Conservation (phyloP, 2,113 vertebrate genomes). For the Etia nguti region DNA sequence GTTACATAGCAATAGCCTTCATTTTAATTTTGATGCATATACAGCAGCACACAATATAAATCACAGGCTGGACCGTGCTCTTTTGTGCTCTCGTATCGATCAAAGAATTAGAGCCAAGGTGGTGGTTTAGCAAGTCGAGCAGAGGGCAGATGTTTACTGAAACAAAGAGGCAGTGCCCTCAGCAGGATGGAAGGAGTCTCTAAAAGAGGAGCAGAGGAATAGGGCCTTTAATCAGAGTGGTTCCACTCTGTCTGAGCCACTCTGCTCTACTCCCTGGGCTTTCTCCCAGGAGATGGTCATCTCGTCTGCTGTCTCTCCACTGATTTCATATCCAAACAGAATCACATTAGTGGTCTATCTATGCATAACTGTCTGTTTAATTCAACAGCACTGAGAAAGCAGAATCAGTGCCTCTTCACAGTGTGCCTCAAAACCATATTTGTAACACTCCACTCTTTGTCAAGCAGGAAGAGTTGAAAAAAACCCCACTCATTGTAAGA, state of each 20-base stretch:
- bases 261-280: slow-evolving; percentile 5
- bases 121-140: slow-evolving; percentile 9
- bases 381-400: neutral
- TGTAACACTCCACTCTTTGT: neutral
- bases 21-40: neutral
- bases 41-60: neutral
- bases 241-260: slow-evolving; percentile 51
- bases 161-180: slow-evolving; percentile 20
- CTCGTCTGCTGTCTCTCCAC: slow-evolving; percentile 33
- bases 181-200: slow-evolving; percentile 1
- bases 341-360: slow-evolving; percentile 27
- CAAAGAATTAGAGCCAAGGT: neutral
- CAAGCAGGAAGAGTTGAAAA: neutral
- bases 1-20: neutral
- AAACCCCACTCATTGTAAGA: neutral
- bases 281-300: slow-evolving; percentile 41
- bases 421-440: neutral
- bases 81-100: neutral
- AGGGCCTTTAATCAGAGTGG: slow-evolving; percentile 47
- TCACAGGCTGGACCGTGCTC: neutral
- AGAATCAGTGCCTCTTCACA: neutral
- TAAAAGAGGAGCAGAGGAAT: slow-evolving; percentile 14
- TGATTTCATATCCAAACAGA: slow-evolving; percentile 52
- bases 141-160: slow-evolving; percentile 28
- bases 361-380: slow-evolving; percentile 25